A percentile compares a stretch with the other conserved stretches of the same genome.
These are phyloP conservation scores for Cherax destructor DNA, from an alignment of 1,140 invertebrate genomes.

Conservation along the genomic window DNA sequence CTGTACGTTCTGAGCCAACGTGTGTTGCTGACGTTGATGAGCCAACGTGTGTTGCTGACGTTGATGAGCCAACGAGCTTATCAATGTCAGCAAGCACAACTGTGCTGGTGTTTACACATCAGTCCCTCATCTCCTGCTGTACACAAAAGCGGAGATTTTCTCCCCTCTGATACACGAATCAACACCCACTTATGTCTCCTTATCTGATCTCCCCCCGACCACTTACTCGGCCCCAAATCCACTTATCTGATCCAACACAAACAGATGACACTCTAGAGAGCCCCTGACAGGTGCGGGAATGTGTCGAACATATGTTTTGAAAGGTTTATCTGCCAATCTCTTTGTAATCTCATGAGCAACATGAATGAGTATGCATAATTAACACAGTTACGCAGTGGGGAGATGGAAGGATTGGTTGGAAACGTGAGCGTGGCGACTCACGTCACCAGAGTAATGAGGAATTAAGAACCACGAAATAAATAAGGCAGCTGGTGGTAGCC, in stretches of 20 bases:
- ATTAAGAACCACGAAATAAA: not conserved
- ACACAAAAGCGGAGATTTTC: not conserved
- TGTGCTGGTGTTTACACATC: not conserved
- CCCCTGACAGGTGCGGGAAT: conserved; percentile 45
- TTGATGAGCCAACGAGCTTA: no score
- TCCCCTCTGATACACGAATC: conserved; percentile 3
- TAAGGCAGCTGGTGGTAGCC: not conserved
- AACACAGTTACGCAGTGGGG: not conserved
- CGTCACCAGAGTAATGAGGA: not conserved
- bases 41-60: no score
- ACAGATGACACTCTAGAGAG: conserved; percentile 44
- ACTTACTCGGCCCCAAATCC: conserved; percentile 53
- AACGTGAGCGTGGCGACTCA: not conserved
- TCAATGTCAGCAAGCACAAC: not conserved
- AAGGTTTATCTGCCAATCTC: conserved; percentile 31
- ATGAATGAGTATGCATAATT: conserved; percentile 31
- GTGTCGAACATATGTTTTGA: conserved; percentile 48
- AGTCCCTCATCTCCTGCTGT: not conserved
- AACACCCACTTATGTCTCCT: conserved; percentile 35
- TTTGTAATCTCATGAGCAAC: conserved; percentile 39
- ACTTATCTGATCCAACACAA: conserved; percentile 61
- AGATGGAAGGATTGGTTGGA: not conserved
- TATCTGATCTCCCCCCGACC: conserved; percentile 33
- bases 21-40: no score
- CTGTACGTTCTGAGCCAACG: no score